Base-by-base conservation (phyloP, 2,888 invertebrate species). In the Ophion slaviceki region DNA sequence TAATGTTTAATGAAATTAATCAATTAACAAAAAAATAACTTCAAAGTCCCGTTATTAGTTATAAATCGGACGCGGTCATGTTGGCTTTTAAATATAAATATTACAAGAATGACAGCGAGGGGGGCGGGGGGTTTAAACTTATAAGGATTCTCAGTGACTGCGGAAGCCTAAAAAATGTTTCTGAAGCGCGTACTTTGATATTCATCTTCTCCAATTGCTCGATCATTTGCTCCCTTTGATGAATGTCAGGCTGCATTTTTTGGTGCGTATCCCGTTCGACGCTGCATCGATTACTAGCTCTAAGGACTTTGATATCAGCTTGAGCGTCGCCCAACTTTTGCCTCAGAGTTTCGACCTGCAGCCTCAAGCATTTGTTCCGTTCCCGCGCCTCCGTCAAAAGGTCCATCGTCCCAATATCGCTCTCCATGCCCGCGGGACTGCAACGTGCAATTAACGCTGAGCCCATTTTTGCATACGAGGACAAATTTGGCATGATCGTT, bases 261-360 rank as follows among this genome's bases (percentile, higher is more conserved):
- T 88, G 85, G 87, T 89, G 88, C 17, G 85, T 86, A 17, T 87
- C 90, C 57, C 82, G 89, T 82, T 90, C 90, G 53, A 86, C 85
- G 64, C 85, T 94, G 86, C 88, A 95, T 62, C 82, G 84, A 86
- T 91, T 89, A 89, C 92, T 89, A 67, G 95, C 95, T 71, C 96
- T 94, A n/a, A 96, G 91, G 57, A 96, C 95, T 90, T 95, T 95
- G 85, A 96, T 96, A 90, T 97, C 97, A n/a, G 96, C 96, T 87
- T 96, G 95, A 32, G 96, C 95, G 90, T 97, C 97, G 10, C 95
- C 95, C 53, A 98, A 94, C 91, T 97, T 97, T 91, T 96, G 96
- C 89, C 95, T 95, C 75, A 97, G 93, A 14, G 96, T 95, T 92
- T 97, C 97, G 14, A 97, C 96, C 95, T 96, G 95, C 88, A 95